A percentile compares a stretch with the other conserved stretches of the same genome.
Conservation (phyloP, 2,797 vertebrate species). For the Lates japonicus region DNA sequence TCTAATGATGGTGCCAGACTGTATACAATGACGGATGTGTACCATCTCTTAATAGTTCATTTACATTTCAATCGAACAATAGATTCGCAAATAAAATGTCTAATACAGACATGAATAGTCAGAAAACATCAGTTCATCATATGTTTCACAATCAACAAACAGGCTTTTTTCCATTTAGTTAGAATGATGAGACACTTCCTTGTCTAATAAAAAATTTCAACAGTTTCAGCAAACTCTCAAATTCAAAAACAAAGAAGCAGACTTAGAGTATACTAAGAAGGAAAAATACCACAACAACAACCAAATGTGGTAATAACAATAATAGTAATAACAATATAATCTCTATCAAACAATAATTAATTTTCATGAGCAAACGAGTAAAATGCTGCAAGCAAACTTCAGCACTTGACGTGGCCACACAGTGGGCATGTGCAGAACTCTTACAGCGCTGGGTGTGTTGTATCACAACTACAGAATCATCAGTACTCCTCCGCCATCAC, state of each 20-base stretch:
- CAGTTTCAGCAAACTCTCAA: constrained; percentile 73
- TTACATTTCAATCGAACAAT: constrained; percentile 99
- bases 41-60: constrained; percentile 96
- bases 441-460: constrained; percentile 95
- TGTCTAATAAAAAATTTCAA: constrained; percentile 69
- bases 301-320: constrained; percentile 85
- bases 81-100: constrained; percentile 99
- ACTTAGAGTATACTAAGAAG: constrained; percentile 70
- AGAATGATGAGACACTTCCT: constrained; percentile 89
- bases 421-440: constrained; percentile 97
- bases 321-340: constrained; percentile 83
- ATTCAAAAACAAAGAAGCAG: constrained; percentile 75
- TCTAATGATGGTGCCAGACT: constrained; percentile 97
- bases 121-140: constrained; percentile 94
- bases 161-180: constrained; percentile 85
- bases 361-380: constrained; percentile 90
- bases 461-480: constrained; percentile 99
- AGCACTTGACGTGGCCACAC: constrained; percentile 95
- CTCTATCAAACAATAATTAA: constrained; percentile 80
- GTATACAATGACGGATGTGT: constrained; percentile 98
- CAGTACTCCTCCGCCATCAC: constrained; percentile 91
- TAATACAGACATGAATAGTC: constrained; percentile 99
- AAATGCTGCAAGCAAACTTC: constrained; percentile 96
- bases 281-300: constrained; percentile 83
- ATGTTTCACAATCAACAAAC: constrained; percentile 94